Percentiles rank a stretch among this genome's conserved stretches.
These are phyloP conservation scores for Pyrgus malvae DNA, from an alignment of 2,888 invertebrate genomes.

Conservation along the genomic window DNA sequence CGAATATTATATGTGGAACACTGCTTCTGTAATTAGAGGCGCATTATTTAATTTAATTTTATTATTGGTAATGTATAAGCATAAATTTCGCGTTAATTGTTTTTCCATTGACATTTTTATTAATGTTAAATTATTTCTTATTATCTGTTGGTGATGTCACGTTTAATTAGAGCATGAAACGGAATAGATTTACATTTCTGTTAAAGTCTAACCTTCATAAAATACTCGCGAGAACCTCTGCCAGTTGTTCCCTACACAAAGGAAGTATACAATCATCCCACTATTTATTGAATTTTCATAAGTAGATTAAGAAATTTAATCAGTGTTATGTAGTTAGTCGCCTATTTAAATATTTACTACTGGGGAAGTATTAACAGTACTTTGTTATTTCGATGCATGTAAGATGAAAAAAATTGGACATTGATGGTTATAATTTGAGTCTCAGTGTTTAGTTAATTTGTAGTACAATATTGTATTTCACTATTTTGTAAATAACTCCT, in stretches of 20 bases:
- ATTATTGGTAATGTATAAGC: slow-evolving; percentile 9
- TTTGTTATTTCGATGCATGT: slow-evolving; percentile 3
- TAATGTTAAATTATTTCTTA: slow-evolving; percentile 3
- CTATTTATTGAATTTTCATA: slow-evolving; percentile 16
- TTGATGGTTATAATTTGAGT: slow-evolving; percentile 8
- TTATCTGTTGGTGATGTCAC: no score
- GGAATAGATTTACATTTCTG: no score
- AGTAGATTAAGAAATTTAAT: slow-evolving; percentile 19
- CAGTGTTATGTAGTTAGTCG: slow-evolving; percentile 18
- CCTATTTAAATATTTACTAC: slow-evolving; percentile 24
- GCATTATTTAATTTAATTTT: slow-evolving; percentile 9
- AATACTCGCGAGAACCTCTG: background rate
- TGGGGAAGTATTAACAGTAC: slow-evolving; percentile 14
- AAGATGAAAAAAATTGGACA: background rate
- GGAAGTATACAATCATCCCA: slow-evolving; percentile 3
- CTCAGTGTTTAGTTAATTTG: slow-evolving; percentile 6
- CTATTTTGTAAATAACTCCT: slow-evolving; percentile 1
- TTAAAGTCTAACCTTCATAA: background rate
- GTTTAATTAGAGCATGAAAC: no score
- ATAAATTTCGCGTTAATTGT: background rate
- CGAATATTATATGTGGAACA: slow-evolving; percentile 31
- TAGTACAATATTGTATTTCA: background rate
- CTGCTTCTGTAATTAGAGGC: slow-evolving; percentile 15
- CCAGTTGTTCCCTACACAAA: slow-evolving; percentile 3
- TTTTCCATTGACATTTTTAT: slow-evolving; percentile 20